Evolutionary conservation across 1,140 invertebrate species (phyloP).

Genomic region (Euura saliciscinereae): DNA sequence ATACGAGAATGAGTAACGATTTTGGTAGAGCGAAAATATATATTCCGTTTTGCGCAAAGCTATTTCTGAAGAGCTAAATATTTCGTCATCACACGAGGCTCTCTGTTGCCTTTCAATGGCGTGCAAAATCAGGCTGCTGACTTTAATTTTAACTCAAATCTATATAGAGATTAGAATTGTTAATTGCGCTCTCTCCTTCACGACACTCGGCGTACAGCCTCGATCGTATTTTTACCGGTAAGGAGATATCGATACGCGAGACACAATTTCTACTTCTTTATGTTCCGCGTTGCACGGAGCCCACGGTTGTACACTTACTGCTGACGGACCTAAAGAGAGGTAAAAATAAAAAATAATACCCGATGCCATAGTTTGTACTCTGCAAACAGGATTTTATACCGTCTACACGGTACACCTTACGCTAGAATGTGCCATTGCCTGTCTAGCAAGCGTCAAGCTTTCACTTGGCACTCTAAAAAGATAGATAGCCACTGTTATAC

Average conservation of each 20-base stretch:
- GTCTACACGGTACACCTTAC: neutral
- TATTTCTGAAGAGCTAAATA: neutral
- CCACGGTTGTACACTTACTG: too few relatives aligned
- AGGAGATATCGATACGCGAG: too few relatives aligned
- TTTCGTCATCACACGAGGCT: neutral
- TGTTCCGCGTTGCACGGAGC: too few relatives aligned
- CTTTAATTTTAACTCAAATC: slow-evolving; percentile 3
- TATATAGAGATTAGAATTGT: neutral
- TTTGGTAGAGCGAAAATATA: neutral
- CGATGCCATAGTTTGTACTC: too few relatives aligned
- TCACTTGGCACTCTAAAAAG: slow-evolving; percentile 5
- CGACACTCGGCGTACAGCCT: too few relatives aligned
- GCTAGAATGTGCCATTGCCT: neutral
- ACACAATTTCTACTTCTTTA: too few relatives aligned
- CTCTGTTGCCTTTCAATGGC: neutral
- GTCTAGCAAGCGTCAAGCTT: slow-evolving; percentile 1
- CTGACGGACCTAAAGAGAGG: too few relatives aligned
- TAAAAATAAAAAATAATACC: too few relatives aligned
- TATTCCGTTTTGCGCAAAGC: neutral
- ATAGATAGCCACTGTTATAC: neutral
- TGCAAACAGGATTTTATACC: too few relatives aligned
- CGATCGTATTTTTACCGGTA: too few relatives aligned
- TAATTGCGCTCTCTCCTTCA: too few relatives aligned
- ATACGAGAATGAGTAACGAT: too few relatives aligned
- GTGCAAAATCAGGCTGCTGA: neutral